phyloP scores from a whole-genome alignment of 2,797 vertebrate species.

The Alexandromys oeconomus region DNA sequence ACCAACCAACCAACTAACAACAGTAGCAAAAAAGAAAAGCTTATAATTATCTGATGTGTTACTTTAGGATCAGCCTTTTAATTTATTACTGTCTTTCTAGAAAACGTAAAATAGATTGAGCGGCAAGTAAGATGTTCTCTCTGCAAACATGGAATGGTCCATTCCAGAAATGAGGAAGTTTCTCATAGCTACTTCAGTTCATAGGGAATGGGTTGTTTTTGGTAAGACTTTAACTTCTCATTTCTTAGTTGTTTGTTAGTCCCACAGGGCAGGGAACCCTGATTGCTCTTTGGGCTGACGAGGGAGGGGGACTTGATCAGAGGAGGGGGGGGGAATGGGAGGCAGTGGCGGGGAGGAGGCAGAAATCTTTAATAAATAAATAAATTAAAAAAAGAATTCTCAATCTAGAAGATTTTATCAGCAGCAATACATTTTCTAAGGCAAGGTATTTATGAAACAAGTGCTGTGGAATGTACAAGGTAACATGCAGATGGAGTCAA shows the following conservation, averaged over 20 bases:
- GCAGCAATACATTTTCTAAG: neutral
- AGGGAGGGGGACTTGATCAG: no score
- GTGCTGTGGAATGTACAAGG: neutral
- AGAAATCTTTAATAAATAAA: no score
- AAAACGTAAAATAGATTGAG: conserved; percentile 5
- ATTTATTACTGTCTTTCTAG: neutral
- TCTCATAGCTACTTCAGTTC: neutral
- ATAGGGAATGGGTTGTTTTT: neutral
- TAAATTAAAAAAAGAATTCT: neutral
- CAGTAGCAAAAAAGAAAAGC: neutral
- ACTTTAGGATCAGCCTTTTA: neutral
- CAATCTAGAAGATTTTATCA: neutral
- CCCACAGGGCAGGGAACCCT: no score
- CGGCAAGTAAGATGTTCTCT: conserved; percentile 29
- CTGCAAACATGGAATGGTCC: neutral
- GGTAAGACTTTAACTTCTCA: neutral
- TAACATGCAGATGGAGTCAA: rapidly evolving
- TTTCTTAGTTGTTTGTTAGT: conserved; percentile 39
- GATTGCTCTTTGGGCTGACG: no score
- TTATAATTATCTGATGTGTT: neutral
- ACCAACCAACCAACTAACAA: neutral
- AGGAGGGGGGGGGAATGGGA: no score
- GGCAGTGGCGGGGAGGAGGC: no score
- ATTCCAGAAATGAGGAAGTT: neutral
- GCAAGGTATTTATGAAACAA: neutral